Base-by-base conservation (phyloP, 2,113 vertebrate genomes). In the Crotalus horridus region DNA sequence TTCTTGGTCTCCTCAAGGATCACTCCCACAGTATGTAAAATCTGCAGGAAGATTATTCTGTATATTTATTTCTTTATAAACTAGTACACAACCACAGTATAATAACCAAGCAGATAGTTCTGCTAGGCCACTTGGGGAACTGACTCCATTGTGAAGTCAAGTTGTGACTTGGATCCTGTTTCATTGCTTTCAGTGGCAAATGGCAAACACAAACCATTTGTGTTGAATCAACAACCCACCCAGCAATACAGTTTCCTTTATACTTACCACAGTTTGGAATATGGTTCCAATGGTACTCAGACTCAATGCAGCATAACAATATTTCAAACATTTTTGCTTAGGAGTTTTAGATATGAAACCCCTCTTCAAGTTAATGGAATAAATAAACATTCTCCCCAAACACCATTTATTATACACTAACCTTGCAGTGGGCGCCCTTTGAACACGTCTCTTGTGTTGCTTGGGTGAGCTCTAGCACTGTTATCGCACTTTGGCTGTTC, bases 401-500 rank as follows among this genome's bases (percentile, higher is more conserved):
- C 54, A 88, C n/a, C 74, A 85, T 48, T n/a, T 8, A 0, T 91
- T 92, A 93, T 91, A 92, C 23, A 96, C 98, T 96, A 94, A 99
- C 99, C 99, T 97, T 99, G 99, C 89, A 99, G 98, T 95, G 98
- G 98, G 91, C 99, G 98, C 96, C 98, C 98, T 96, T 97, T 98
- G 96, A 98, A 99, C 93, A 98, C 97, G 94, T 99, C 99, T 96
- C 98, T 98, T 1, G 98, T 97, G 96, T 98, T 99, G 43, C 97
- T 94, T 23, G 99, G 99, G 94, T 99, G 98, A 26, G 99, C 99
- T 97, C 99, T 97, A 94, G 99, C 99, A 0, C 98, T 97, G 15
- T 97, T 97, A 69, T 99, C 98, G 93, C 99, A 99, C 93, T 99
- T 99, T 2, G 99, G 99, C 96, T 99, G 99, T 88, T 99, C 99